Percentiles rank a stretch among this genome's conserved stretches.
phyloP scores from a whole-genome alignment of 1,140 invertebrate species.

The Pseudomyrmex gracilis region DNA sequence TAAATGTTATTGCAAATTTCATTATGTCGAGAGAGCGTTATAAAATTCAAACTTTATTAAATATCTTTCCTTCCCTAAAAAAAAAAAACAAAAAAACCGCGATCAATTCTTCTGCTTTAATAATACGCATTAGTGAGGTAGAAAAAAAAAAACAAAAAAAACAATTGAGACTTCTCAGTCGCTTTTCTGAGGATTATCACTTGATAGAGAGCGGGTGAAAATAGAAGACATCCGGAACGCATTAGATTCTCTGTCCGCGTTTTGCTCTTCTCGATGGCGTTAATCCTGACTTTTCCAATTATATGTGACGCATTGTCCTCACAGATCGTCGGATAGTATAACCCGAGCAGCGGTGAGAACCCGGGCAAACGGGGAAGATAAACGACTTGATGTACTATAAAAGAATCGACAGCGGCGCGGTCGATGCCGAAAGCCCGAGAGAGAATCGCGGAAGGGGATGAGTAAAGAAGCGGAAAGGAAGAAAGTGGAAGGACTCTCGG shows the following conservation, averaged over 20 bases:
- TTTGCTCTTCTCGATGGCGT: conserved; percentile 17
- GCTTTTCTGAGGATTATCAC: background rate
- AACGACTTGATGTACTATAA: conserved; percentile 62
- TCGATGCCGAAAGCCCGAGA: conserved; percentile 55
- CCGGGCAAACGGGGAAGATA: conserved; percentile 51
- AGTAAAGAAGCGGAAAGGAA: background rate
- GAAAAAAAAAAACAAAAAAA: background rate
- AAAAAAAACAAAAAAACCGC: background rate
- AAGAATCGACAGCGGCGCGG: conserved; percentile 56
- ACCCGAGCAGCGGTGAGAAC: conserved; percentile 56
- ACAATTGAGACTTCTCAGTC: background rate
- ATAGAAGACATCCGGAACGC: background rate
- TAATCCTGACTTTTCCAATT: conserved; percentile 65
- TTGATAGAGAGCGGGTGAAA: background rate
- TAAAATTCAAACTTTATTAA: conserved; percentile 40
- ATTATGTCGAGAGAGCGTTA: background rate
- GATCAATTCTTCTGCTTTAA: conserved; percentile 13
- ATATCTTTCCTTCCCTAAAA: conserved; percentile 33
- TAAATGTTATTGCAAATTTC: conserved; percentile 56
- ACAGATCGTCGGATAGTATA: conserved; percentile 20
- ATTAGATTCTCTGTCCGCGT: background rate
- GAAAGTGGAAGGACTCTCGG: background rate
- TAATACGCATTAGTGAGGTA: background rate
- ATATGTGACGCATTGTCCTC: conserved; percentile 46
- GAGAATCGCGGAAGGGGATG: background rate